Evolutionary conservation across 2,888 invertebrate species (phyloP), one percentile per base, ranked within the genome.

Genomic region (Nephrocerus scutellatus): DNA sequence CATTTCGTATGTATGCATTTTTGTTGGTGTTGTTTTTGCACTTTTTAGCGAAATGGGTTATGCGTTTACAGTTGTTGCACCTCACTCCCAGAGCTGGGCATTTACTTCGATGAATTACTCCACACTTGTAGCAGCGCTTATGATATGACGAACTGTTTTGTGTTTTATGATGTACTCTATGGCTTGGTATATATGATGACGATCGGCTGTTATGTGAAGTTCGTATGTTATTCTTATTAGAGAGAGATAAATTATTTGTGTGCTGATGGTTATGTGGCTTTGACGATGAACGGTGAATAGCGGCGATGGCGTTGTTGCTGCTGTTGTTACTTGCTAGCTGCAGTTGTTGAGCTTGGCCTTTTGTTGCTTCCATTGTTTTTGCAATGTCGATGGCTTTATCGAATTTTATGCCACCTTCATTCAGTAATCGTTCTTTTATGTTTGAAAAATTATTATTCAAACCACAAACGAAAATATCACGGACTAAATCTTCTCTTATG

Each of bases 381-480:
- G 44, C 41, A 14, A 46, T 41, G 15, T 37, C 30, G 6, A 47
- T 36, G 5, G 41, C 43, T 13, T 47, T 48, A 14, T 38, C 26
- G 8, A 47, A 21, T 14, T 22, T 12, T 7, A 43, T 46, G 20
- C 34, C 33, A 1, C 44, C 47, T 46, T 48, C 47, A 26, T 38
- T 48, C 6, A 50, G 20, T 22, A 49, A 19, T 16, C 33, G 42
- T 44, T 49, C 44, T 38, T 43, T 48, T 10, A 49, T 42, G 24
- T 38, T 24, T 14, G 16, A 15, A 9, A 34, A 31, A 16, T 34
- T 35, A 1, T 39, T 10, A 7, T 43, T 43, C 36, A 51, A 36
- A 3, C 44, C 47, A 23, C 46, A 46, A 9, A 42, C 36, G 29
- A 47, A 50, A 16, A 48, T 46, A 23, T 48, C 45, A n/a, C 42